phyloP scores from a whole-genome alignment of 2,888 invertebrate species.

The Pycnomerus fuliginosus region DNA sequence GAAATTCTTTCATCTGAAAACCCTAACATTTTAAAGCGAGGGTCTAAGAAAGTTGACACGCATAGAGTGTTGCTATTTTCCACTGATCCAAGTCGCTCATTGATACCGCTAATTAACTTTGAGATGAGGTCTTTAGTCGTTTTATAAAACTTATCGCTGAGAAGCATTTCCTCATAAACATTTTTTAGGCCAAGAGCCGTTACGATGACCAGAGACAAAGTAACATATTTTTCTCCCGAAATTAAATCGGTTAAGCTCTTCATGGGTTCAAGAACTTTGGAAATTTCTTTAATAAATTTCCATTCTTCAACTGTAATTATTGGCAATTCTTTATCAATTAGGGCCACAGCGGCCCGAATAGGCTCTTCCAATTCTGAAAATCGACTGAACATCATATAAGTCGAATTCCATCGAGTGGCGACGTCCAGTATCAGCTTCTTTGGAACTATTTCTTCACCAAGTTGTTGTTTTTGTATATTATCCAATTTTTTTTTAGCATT shows the following conservation, averaged over 20 bases:
- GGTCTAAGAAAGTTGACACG: constrained; percentile 1
- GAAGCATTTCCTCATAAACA: neutral
- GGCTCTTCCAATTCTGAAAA: constrained; percentile 11
- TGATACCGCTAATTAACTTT: neutral
- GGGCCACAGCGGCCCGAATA: constrained; percentile 18
- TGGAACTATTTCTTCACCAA: constrained; percentile 5
- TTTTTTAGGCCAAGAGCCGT: neutral
- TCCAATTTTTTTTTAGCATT: constrained; percentile 16
- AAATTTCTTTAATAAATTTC: constrained; percentile 5
- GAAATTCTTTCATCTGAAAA: neutral
- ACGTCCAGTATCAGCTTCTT: constrained; percentile 27
- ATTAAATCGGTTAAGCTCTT: constrained; percentile 14
- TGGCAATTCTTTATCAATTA: constrained; percentile 11
- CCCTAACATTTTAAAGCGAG: constrained; percentile 4
- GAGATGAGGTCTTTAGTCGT: neutral
- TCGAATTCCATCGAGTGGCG: constrained; percentile 20
- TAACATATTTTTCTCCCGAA: constrained; percentile 15
- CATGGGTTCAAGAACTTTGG: constrained; percentile 12
- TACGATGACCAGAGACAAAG: constrained; percentile 14
- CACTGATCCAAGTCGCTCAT: neutral
- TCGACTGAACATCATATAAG: constrained; percentile 17
- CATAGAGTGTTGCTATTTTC: neutral
- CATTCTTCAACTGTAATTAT: constrained; percentile 10
- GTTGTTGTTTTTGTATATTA: constrained; percentile 16
- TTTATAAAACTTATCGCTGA: neutral